A percentile compares a stretch with the other conserved stretches of the same genome.
Conservation (phyloP, 2,888 invertebrate genomes). For the Muscina levida region DNA sequence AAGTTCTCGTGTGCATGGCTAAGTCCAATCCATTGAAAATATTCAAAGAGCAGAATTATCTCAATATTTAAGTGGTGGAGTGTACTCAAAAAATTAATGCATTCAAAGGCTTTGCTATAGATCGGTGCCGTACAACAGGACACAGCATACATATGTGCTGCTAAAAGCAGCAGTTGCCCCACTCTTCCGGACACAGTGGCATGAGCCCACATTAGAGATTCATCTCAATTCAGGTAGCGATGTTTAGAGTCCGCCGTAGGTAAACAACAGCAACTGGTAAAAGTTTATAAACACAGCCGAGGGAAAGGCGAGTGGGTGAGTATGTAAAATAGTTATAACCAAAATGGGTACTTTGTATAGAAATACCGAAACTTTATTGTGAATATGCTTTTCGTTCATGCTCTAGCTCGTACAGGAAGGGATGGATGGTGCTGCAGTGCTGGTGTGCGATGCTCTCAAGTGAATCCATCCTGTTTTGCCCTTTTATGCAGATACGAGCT, state of each 20-base stretch:
- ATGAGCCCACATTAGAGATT: slow-evolving; percentile 4
- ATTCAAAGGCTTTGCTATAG: slow-evolving; percentile 36
- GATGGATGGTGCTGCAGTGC: not conserved
- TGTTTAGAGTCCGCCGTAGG: slow-evolving; percentile 33
- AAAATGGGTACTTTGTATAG: slow-evolving; percentile 1
- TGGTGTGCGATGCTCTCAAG: slow-evolving; percentile 13
- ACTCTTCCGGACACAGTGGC: not conserved
- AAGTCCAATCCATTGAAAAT: slow-evolving; percentile 10
- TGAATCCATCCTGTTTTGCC: not conserved
- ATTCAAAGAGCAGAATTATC: not conserved
- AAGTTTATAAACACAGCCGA: slow-evolving; percentile 41
- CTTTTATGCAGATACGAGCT: slow-evolving; percentile 11
- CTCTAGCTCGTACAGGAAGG: slow-evolving; percentile 1
- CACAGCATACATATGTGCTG: too few relatives aligned
- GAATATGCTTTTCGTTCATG: slow-evolving; percentile 15
- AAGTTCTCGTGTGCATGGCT: not conserved
- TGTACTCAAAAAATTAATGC: slow-evolving; percentile 6
- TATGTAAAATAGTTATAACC: not conserved
- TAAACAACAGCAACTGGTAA: slow-evolving; percentile 58
- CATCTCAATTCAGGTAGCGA: not conserved
- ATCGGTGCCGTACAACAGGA: not conserved
- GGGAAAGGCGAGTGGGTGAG: not conserved
- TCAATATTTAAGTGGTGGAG: too few relatives aligned
- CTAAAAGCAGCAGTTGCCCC: not conserved
- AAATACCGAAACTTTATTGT: slow-evolving; percentile 38